Evolutionary conservation across 2,113 vertebrate species (phyloP).

Genomic region (Ploceus nigricollis): DNA sequence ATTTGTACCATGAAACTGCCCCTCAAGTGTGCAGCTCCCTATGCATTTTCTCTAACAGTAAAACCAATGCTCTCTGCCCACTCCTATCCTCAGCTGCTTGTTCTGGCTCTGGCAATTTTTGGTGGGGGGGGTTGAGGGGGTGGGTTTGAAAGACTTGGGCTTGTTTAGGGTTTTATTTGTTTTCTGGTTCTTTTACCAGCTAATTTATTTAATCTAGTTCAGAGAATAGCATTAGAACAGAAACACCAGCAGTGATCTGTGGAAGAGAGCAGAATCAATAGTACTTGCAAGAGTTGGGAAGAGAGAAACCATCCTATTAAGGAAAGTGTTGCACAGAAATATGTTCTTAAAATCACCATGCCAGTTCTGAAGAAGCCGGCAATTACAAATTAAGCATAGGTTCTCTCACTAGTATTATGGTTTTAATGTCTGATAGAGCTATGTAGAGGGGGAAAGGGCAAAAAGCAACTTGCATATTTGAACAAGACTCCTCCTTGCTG

Average conservation of each 20-base stretch:
- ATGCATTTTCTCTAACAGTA: background rate
- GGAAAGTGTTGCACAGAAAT: background rate
- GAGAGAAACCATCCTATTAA: background rate
- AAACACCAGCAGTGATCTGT: background rate
- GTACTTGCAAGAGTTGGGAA: background rate
- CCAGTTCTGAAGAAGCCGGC: background rate
- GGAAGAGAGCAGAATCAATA: background rate
- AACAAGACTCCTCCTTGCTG: background rate
- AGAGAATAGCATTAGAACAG: background rate
- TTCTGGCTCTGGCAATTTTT: background rate
- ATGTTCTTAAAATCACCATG: background rate
- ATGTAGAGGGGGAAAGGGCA: background rate
- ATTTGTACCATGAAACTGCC: background rate
- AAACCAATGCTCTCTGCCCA: background rate
- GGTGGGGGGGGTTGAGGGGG: rapidly evolving
- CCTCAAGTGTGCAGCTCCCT: background rate
- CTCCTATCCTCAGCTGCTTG: background rate
- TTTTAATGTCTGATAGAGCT: background rate
- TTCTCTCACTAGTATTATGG: background rate
- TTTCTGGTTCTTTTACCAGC: background rate
- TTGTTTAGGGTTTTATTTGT: background rate
- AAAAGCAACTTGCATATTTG: background rate
- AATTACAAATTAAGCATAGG: background rate
- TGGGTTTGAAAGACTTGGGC: background rate
- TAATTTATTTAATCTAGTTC: background rate